Percentiles rank a stretch among this genome's conserved stretches.
Evolutionary conservation across 1,140 invertebrate genomes (phyloP).

Genomic region (Drosophila kepulauana): DNA sequence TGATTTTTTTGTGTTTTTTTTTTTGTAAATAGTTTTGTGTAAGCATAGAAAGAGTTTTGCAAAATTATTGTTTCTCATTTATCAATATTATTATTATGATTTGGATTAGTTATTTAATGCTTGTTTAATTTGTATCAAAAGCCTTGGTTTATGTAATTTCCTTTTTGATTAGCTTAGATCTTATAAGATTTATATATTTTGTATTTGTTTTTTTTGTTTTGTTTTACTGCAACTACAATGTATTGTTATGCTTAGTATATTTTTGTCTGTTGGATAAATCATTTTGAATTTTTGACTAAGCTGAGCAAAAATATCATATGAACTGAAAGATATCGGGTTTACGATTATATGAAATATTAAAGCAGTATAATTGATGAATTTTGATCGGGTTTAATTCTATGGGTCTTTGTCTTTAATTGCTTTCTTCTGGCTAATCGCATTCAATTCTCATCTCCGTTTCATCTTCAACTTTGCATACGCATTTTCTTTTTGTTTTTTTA

Average conservation of each 20-base stretch:
- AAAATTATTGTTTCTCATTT: conserved; percentile 47
- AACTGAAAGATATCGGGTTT: conserved; percentile 2
- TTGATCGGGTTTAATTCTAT: conserved; percentile 25
- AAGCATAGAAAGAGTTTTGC: conserved; percentile 48
- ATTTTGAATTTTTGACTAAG: conserved; percentile 22
- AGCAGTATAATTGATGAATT: conserved; percentile 5
- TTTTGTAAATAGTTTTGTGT: conserved; percentile 54
- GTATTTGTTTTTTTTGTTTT: not conserved
- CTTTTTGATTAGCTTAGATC: conserved; percentile 26
- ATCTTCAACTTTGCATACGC: conserved; percentile 57
- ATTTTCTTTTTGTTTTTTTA: conserved; percentile 1
- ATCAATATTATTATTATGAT: conserved; percentile 14
- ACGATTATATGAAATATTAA: not conserved
- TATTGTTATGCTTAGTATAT: conserved; percentile 21
- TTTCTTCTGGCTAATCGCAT: conserved; percentile 40
- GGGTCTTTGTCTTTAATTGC: conserved; percentile 23
- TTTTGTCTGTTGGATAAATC: conserved; percentile 11
- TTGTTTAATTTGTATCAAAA: conserved; percentile 45
- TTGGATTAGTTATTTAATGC: conserved; percentile 23
- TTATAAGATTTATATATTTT: conserved; percentile 21
- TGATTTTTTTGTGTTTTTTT: conserved; percentile 7
- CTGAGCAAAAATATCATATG: conserved; percentile 15
- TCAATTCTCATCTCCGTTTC: conserved; percentile 44
- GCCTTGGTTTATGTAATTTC: conserved; percentile 13
- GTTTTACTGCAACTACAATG: conserved; percentile 39